Evolutionary conservation across 35 echinoderm and acorn worm species (phyloP), one percentile per base, ranked within the genome.

Genomic region (Acanthaster planci): DNA sequence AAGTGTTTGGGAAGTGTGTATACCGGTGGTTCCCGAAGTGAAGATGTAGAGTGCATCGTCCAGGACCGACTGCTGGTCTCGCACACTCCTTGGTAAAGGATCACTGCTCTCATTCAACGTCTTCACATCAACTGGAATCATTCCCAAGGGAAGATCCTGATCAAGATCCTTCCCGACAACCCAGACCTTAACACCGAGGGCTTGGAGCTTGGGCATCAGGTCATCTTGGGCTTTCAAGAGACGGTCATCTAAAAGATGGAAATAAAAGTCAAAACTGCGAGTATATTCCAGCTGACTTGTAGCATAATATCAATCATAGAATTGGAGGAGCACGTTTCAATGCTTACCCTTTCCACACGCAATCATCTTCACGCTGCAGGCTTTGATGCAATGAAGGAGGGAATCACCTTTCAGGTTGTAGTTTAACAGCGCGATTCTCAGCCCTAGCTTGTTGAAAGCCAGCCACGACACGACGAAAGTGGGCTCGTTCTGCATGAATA

Each of bases 21-120:
- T 60, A 97, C 93, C 93, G 77, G 93, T 97, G 23, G 93, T 97
- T 51, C 93, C 93, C 4, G 93, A 97, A 27, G 93, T 97, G 83
- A 87, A 97, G 7, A 92, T 97, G 56, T 92, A 92, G 37, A 37
- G 35, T 10, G 82, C 83, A 17, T 67, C 78, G 29, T 85, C 89
- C 21, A 8, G 8, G 22, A 36, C 26, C 23, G 44, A 37, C 39
- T 47, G 50, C 53, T 68, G 76, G 10, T 85, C 47, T 14, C 84
- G 85, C 19, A 76, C 52, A 15, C 76, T 67, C 21, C 39, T 21
- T 75, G 90, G 90, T 36, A 87, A 38, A 0, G 78, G 77, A 50
- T 77, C 50, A 40, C 30, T 54, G 15, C 38, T 19, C 15, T 67
- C 77, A 15, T 44, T 52, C 44, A 29, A 60, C n/a, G 76, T 27